Base-by-base conservation (phyloP, 1,140 invertebrate genomes). In the Plutomurus gul region DNA sequence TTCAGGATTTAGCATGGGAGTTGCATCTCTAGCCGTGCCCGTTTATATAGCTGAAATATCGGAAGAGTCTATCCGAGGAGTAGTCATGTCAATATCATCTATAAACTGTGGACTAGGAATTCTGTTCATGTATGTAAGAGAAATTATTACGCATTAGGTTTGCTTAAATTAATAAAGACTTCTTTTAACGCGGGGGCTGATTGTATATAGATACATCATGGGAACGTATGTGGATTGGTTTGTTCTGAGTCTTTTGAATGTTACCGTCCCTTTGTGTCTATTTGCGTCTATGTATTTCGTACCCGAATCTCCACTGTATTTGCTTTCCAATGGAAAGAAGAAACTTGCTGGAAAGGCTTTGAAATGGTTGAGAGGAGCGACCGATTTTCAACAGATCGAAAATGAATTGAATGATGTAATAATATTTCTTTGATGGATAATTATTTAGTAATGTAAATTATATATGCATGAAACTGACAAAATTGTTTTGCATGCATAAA, bases 31-130 rank as follows among this genome's bases (percentile, higher is more conserved):
- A 2, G 91, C 91, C 0, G 92, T 91, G 0, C 93, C 94, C 0
- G 89, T 94, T 74, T 96, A 95, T 84, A 92, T 93, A 0, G 92
- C 92, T 22, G 95, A 96, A 88, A 93, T 93, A 36, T 90, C 92
- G 0, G 92, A 95, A 81, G 92, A 90, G 77, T 88, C 90, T 3
- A 92, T 95, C 79, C 88, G 95, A 39, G 95, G 95, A 10, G 90
- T 91, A 0, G 87, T 96, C 1, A 93, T 94, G 0, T 92, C 94
- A 0, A 91, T 93, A 83, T 93, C 93, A 79, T 93, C 94, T 84
- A 86, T 95, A 8, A 91, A 92, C 88, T 89, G 94, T 36, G 93
- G 91, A 1, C 85, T 91, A 18, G 94, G 93, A 81, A 94, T 95
- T 46, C 85, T 94, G 0, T 86, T 91, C 18, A 88, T 91, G 0